A percentile compares a stretch with the other conserved stretches of the same genome.
Conservation (phyloP, 1,140 invertebrate genomes). For the Zaprionus africanus region DNA sequence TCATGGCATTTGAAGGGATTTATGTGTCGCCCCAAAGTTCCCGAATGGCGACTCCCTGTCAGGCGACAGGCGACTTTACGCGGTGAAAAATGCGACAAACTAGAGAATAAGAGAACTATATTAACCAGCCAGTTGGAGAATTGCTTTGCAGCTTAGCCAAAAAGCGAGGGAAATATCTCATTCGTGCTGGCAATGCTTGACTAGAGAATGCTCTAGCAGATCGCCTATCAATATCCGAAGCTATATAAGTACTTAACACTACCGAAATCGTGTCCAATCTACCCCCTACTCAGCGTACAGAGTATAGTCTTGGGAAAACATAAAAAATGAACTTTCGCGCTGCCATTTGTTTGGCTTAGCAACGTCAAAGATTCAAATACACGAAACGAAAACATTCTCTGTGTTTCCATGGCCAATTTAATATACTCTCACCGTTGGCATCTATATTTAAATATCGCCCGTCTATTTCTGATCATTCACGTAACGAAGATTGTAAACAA, state of each 20-base stretch:
- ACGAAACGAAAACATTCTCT: slow-evolving; percentile 25
- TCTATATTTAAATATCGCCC: slow-evolving; percentile 58
- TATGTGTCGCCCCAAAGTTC: slow-evolving; percentile 64
- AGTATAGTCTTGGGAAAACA: slow-evolving; percentile 8
- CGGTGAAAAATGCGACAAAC: slow-evolving; percentile 62
- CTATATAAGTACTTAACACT: too few relatives aligned
- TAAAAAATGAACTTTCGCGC: slow-evolving; percentile 21
- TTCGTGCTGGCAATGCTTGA: not conserved
- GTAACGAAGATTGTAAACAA: slow-evolving; percentile 76
- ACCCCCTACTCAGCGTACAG: not conserved
- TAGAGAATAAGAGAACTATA: slow-evolving; percentile 49
- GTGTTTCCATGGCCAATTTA: slow-evolving; percentile 33
- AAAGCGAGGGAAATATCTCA: slow-evolving; percentile 12
- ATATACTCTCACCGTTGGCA: slow-evolving; percentile 25
- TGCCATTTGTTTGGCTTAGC: slow-evolving; percentile 65
- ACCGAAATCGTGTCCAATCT: not conserved
- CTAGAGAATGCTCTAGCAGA: not conserved
- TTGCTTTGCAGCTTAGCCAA: slow-evolving; percentile 12
- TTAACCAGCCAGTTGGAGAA: slow-evolving; percentile 42
- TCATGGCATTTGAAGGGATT: slow-evolving; percentile 77
- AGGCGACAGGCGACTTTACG: slow-evolving; percentile 50
- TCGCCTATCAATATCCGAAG: too few relatives aligned
- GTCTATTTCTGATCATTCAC: slow-evolving; percentile 71
- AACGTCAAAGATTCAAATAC: slow-evolving; percentile 30
- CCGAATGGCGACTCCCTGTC: slow-evolving; percentile 49